A percentile compares a stretch with the other conserved stretches of the same genome.
These are phyloP conservation scores for Scaptomyza reducta DNA, from an alignment of 2,888 invertebrate genomes.

Conservation along the genomic window DNA sequence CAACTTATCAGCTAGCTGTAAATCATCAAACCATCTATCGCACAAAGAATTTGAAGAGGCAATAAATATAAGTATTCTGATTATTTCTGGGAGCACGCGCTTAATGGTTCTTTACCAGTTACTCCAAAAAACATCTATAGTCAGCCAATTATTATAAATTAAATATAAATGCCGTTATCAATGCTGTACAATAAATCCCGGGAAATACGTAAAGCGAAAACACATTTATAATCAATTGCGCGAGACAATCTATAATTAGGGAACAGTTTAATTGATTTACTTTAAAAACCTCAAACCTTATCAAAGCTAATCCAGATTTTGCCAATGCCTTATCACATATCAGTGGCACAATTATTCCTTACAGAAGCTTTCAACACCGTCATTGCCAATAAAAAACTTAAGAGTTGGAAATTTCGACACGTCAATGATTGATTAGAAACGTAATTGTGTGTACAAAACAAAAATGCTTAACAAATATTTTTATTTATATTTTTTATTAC, in stretches of 20 bases:
- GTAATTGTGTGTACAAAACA: no score
- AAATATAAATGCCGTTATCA: background rate
- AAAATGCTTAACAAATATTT: no score
- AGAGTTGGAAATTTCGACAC: no score
- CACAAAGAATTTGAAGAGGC: background rate
- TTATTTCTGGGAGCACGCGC: constrained; percentile 21
- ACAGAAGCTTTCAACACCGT: background rate
- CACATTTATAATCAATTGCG: background rate
- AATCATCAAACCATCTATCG: constrained; percentile 52
- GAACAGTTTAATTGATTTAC: background rate
- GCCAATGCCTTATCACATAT: background rate
- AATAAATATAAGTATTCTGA: constrained; percentile 44
- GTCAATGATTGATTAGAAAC: no score
- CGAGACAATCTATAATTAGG: constrained; percentile 3
- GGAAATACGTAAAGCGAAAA: background rate
- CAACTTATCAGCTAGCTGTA: constrained; percentile 34
- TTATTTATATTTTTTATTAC: no score
- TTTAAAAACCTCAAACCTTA: background rate
- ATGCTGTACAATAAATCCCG: constrained; percentile 1
- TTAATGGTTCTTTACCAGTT: background rate
- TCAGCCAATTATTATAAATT: constrained; percentile 10
- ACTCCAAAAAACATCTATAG: background rate
- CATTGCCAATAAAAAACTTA: background rate
- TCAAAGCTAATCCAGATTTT: background rate
- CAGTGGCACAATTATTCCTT: background rate